Evolutionary conservation across 2,113 vertebrate species (phyloP).

Genomic region (Motacilla tschutschensis): DNA sequence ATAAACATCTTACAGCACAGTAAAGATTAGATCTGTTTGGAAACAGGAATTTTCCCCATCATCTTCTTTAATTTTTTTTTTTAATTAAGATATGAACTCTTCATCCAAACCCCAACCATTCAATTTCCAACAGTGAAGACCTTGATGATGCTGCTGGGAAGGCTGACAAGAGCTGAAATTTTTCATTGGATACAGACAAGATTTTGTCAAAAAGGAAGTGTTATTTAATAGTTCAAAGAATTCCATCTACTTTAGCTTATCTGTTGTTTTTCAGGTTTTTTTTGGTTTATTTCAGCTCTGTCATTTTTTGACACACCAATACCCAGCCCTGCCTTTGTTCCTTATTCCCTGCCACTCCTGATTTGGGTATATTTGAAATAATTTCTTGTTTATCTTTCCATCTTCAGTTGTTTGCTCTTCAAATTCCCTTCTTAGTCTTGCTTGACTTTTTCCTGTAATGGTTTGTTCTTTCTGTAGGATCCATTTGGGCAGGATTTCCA

Average conservation of each 20-base stretch:
- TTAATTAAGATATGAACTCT: background rate
- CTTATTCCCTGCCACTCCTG: background rate
- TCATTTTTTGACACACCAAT: background rate
- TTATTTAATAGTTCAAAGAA: background rate
- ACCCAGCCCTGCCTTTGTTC: background rate
- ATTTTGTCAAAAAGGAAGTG: background rate
- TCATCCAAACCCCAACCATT: background rate
- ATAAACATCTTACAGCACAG: background rate
- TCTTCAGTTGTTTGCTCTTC: constrained; percentile 8
- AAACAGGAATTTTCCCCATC: background rate
- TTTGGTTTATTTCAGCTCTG: background rate
- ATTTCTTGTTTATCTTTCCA: constrained; percentile 13
- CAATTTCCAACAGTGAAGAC: background rate
- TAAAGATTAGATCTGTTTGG: background rate
- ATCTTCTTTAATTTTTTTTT: background rate
- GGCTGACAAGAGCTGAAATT: background rate
- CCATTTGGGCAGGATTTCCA: constrained; percentile 24
- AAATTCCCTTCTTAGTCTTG: background rate
- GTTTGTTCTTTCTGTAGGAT: background rate
- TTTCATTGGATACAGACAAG: background rate
- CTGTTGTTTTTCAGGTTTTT: background rate
- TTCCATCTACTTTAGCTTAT: background rate
- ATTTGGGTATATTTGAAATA: background rate
- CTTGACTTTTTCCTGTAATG: constrained; percentile 1
- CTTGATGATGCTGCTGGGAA: background rate